Base-by-base conservation (phyloP, 2,113 vertebrate genomes). In the Cricetomys ansorgei region DNA sequence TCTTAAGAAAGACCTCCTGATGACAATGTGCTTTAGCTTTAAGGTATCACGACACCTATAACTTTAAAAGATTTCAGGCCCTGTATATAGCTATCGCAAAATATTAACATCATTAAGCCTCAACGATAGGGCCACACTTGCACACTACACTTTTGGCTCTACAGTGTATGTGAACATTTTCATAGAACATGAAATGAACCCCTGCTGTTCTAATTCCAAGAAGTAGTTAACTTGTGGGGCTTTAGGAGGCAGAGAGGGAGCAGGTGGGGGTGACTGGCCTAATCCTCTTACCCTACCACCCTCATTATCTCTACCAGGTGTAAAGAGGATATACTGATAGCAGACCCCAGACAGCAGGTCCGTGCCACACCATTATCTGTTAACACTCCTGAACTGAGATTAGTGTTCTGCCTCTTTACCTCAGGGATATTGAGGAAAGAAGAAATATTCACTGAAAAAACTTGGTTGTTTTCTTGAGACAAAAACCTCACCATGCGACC, bases 111-210 rank as follows among this genome's bases (percentile, higher is more conserved):
- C 23, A 64, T 72, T 87, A 77, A 89, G 48, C 62, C 57, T 37
- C 53, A 67, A 76, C 65, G n/a, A 83, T 9, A 8, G 57, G 55
- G 45, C n/a, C 29, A 5, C 3, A 11, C 48, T 19, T n/a, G 64
- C 21, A 76, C 4, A 23, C 65, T 87, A 55, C 37, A 86, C 21
- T 53, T 12, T 19, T 4, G 92, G 64, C 31, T n/a, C n/a, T 80
- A 37, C 7, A 31, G 19, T 76, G 31, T 45, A 29, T 88, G 85
- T 90, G 85, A 92, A 92, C 45, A 72, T 65, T 79, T 91, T 88
- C 76, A 59, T 90, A 53, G 79, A 79, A 90, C 89, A 94, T 85
- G 16, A 91, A n/a, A 69, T 92, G 94, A 69, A 84, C 87, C 50
- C n/a, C 23, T 40, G 48, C 73, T 90, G 76, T 40, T 95, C 31